phyloP scores from a whole-genome alignment of 2,888 invertebrate species.

The Heliconius aoede region DNA sequence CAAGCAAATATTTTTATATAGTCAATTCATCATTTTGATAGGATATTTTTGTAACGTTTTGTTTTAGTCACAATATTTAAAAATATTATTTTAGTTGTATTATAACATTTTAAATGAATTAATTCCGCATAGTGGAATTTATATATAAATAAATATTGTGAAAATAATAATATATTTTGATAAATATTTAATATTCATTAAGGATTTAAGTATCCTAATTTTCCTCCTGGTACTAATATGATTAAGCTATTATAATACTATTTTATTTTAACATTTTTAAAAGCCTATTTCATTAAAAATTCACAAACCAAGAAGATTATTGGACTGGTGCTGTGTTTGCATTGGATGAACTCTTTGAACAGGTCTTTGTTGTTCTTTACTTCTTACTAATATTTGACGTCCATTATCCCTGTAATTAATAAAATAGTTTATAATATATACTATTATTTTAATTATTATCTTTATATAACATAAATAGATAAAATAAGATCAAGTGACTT shows the following conservation, averaged over 20 bases:
- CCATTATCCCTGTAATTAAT: conserved; percentile 66
- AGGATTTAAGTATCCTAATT: not conserved
- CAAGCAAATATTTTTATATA: too few species aligned
- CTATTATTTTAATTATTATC: not conserved
- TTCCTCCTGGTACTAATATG: not conserved
- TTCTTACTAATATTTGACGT: conserved; percentile 74
- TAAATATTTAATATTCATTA: not conserved
- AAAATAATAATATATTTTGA: not conserved
- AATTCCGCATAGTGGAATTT: too few species aligned
- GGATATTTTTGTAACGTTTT: too few species aligned
- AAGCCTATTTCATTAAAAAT: not conserved
- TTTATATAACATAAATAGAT: not conserved
- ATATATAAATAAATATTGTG: not conserved
- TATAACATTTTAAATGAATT: too few species aligned
- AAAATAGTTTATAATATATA: not conserved
- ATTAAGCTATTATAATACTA: not conserved
- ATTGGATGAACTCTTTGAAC: conserved; percentile 79
- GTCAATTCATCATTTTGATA: too few species aligned
- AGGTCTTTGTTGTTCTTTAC: conserved; percentile 76
- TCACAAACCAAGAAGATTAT: conserved; percentile 46
- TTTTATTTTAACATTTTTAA: not conserved
- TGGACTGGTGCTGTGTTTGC: conserved; percentile 70
- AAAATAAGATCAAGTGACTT: too few species aligned
- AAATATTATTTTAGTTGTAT: too few species aligned
- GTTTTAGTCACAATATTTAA: too few species aligned